Conservation (phyloP, 2,797 vertebrate species). For the Microctenopoma lineatum region DNA sequence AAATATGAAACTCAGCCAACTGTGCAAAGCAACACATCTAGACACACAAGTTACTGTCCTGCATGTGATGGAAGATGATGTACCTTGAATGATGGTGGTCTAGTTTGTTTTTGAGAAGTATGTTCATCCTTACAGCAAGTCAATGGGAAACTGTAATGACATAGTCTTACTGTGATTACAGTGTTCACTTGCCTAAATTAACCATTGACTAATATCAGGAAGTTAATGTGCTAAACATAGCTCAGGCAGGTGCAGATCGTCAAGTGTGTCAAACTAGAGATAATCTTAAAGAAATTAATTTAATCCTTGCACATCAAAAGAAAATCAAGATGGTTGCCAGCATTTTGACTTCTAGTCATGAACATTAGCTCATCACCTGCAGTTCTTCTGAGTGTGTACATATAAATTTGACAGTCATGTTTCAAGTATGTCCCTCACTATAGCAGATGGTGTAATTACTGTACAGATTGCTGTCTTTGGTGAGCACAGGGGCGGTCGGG, state of each 20-base stretch:
- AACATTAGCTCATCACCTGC: background rate
- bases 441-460: background rate
- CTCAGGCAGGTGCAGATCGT: background rate
- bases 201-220: background rate
- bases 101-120: background rate
- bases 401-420: accelerated
- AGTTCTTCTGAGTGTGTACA: background rate
- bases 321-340: background rate
- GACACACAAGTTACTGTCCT: background rate
- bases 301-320: background rate
- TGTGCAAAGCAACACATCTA: background rate
- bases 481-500: background rate
- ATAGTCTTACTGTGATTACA: background rate
- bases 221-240: background rate
- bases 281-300: background rate
- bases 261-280: background rate
- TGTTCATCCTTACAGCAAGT: background rate
- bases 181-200: background rate
- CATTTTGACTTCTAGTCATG: background rate
- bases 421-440: background rate
- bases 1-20: conserved; percentile 13
- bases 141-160: background rate
- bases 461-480: conserved; percentile 3
- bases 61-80: too few relatives aligned
- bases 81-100: background rate